Evolutionary conservation across 2,113 vertebrate genomes (phyloP).

Genomic region (Garra rufa): DNA sequence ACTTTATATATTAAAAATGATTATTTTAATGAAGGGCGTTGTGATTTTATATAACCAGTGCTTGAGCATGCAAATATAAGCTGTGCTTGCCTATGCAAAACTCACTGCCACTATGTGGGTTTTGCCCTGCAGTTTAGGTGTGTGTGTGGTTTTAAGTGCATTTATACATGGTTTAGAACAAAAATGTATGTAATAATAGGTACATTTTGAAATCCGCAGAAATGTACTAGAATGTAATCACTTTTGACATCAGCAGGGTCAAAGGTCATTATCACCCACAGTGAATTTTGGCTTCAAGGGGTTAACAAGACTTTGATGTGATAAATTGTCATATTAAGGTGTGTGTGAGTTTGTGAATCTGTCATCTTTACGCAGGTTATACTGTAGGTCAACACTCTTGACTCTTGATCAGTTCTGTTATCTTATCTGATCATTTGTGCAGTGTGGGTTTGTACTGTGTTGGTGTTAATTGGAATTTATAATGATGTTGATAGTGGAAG

Average conservation of each 20-base stretch:
- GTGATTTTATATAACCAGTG: background rate
- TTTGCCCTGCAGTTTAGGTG: background rate
- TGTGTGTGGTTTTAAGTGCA: background rate
- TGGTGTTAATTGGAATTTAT: background rate
- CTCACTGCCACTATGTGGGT: background rate
- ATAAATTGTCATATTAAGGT: background rate
- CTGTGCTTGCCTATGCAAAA: background rate
- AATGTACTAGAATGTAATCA: background rate
- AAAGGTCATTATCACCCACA: conserved; percentile 37
- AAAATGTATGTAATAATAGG: background rate
- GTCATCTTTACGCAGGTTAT: background rate
- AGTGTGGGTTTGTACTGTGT: background rate
- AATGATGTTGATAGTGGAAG: background rate
- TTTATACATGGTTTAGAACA: background rate
- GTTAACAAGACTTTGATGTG: conserved; percentile 25
- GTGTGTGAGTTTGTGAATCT: background rate
- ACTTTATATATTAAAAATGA: background rate
- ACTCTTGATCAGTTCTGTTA: conserved; percentile 17
- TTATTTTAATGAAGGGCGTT: background rate
- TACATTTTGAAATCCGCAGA: background rate
- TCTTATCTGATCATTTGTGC: background rate
- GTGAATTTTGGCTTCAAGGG: conserved; percentile 14
- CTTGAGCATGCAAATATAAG: background rate
- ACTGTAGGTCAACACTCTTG: background rate
- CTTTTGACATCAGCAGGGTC: conserved; percentile 5